Percentiles rank a stretch among this genome's conserved stretches.
phyloP scores from a whole-genome alignment of 2,797 vertebrate genomes.

The Crypturellus tataupa region DNA sequence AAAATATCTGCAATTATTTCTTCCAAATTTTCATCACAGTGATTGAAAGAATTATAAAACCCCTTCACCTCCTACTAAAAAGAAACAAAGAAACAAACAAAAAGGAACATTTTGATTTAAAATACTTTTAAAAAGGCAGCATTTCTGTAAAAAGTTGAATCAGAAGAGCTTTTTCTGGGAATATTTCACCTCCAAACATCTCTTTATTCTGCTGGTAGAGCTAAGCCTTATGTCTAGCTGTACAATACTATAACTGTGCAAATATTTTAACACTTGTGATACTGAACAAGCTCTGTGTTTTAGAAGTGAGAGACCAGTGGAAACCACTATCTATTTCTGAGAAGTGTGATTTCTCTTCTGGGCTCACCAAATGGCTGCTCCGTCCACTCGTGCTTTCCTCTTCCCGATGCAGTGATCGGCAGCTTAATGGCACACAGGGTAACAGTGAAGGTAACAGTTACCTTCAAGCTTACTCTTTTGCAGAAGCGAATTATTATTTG shows the following conservation, averaged over 20 bases:
- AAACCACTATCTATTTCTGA: background rate
- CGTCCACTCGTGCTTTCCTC: background rate
- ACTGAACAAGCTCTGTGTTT: background rate
- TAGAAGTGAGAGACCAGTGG: background rate
- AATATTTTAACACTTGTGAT: background rate
- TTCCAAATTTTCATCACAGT: background rate
- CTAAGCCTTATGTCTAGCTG: fast-evolving
- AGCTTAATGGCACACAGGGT: background rate
- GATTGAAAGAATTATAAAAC: background rate
- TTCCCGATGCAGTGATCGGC: background rate
- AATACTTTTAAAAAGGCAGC: background rate
- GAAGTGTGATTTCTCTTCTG: background rate
- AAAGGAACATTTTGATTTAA: background rate
- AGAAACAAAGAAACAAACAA: background rate
- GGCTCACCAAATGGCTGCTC: background rate
- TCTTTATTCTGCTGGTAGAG: background rate
- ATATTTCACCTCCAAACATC: background rate
- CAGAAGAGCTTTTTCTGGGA: fast-evolving
- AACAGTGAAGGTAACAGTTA: background rate
- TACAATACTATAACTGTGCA: background rate
- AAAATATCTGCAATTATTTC: background rate
- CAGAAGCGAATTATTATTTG: no score
- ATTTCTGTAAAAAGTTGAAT: background rate
- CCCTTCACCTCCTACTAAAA: background rate
- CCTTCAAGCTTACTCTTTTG: background rate